Percentiles rank a stretch among this genome's conserved stretches.
These are phyloP conservation scores for Asobara japonica DNA, from an alignment of 1,140 invertebrate genomes.

Conservation along the genomic window DNA sequence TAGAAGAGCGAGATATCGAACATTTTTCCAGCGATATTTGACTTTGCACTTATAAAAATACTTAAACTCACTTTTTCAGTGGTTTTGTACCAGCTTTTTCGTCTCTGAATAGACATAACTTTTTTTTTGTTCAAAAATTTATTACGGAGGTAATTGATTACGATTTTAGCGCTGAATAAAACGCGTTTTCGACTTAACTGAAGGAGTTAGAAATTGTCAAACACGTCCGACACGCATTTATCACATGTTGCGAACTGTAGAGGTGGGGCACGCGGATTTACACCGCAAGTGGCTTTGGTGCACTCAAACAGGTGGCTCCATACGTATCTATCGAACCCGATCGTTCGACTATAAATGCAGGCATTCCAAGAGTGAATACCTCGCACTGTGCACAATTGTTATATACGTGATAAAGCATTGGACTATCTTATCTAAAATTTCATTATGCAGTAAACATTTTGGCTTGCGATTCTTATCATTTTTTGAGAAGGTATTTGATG, in stretches of 20 bases:
- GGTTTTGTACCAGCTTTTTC: conserved; percentile 50
- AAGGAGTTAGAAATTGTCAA: neutral
- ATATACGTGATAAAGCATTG: neutral
- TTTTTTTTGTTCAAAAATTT: conserved; percentile 13
- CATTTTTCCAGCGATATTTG: neutral
- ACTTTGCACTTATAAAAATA: neutral
- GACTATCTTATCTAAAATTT: neutral
- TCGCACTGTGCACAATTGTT: neutral
- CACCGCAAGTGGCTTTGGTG: conserved; percentile 1
- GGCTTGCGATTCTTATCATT: no score
- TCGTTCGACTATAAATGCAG: neutral
- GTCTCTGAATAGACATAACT: conserved; percentile 45
- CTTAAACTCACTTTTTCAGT: conserved; percentile 42
- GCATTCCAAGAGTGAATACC: neutral
- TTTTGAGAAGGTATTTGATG: no score
- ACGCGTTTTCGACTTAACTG: neutral
- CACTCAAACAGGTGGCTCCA: conserved; percentile 10
- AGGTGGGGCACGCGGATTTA: neutral
- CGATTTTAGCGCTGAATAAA: conserved; percentile 8
- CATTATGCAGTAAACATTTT: neutral
- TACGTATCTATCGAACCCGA: neutral
- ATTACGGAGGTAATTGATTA: neutral
- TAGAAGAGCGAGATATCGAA: neutral
- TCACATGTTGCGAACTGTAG: neutral
- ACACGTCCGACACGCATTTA: neutral